These are phyloP conservation scores for Thryonomys swinderianus DNA, from an alignment of 2,113 vertebrate genomes.

Conservation along the genomic window DNA sequence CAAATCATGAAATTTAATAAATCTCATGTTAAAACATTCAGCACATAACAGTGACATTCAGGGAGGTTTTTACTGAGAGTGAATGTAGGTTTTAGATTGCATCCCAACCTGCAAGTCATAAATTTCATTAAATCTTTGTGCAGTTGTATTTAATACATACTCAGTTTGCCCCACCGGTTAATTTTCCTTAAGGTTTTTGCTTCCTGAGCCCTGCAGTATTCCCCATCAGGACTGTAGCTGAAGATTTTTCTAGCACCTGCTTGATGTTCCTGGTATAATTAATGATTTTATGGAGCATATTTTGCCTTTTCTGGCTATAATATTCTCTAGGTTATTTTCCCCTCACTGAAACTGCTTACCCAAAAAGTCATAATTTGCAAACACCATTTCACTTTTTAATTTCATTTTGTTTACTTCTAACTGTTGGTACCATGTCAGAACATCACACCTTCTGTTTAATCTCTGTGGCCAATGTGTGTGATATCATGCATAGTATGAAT, in stretches of 20 bases:
- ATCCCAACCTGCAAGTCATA: neutral
- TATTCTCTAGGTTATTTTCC: neutral
- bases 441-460: slow-evolving; percentile 1
- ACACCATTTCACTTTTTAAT: slow-evolving; percentile 29
- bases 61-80: neutral
- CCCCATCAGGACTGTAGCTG: neutral
- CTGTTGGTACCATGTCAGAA: neutral
- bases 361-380: slow-evolving; percentile 53
- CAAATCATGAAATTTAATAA: neutral
- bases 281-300: slow-evolving; percentile 9
- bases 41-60: neutral
- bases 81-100: neutral
- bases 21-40: neutral
- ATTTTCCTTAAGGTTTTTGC: slow-evolving; percentile 52
- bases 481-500: neutral
- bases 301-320: neutral
- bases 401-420: neutral
- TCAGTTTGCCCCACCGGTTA: neutral
- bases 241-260: slow-evolving; percentile 23
- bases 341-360: neutral
- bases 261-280: slow-evolving; percentile 8
- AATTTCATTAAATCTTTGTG: neutral
- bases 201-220: slow-evolving; percentile 38
- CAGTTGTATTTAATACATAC: slow-evolving; percentile 1
- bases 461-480: neutral